phyloP scores from a whole-genome alignment of 64 coral and sea anemone species.

The Cladopsammia gracilis region DNA sequence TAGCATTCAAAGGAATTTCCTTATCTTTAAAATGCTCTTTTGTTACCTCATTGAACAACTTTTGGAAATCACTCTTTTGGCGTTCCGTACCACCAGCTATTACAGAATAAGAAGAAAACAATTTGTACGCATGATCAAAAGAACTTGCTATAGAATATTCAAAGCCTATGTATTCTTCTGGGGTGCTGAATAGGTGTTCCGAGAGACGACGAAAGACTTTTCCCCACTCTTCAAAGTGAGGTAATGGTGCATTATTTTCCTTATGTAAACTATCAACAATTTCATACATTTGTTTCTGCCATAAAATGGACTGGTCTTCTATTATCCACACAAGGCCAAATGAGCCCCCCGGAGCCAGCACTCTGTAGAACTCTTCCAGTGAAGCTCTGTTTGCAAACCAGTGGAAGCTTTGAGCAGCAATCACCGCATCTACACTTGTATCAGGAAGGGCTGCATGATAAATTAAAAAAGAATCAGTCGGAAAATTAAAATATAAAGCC shows the following conservation, averaged over 20 bases:
- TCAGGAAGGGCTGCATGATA: constrained; percentile 14
- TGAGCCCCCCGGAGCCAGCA: constrained; percentile 67
- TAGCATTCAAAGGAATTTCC: neutral
- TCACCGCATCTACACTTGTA: constrained; percentile 60
- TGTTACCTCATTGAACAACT: constrained; percentile 1
- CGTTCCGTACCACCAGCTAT: neutral
- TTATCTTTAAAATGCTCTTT: constrained; percentile 18
- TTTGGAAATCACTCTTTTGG: neutral
- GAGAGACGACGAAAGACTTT: neutral
- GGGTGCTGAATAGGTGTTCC: neutral
- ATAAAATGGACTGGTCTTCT: neutral
- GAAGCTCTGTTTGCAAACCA: constrained; percentile 80
- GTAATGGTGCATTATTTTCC: neutral
- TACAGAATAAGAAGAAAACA: constrained; percentile 1
- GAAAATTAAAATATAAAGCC: neutral
- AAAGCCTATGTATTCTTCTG: constrained; percentile 7
- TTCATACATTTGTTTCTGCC: neutral
- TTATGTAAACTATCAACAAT: neutral
- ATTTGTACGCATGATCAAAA: neutral
- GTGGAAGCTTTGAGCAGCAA: constrained; percentile 87
- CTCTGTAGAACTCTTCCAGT: constrained; percentile 81
- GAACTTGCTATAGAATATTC: neutral
- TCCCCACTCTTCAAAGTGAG: neutral
- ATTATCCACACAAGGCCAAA: constrained; percentile 75
- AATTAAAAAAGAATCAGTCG: neutral